phyloP scores from a whole-genome alignment of 2,797 vertebrate genomes.

The Notoglanidium macrostoma region DNA sequence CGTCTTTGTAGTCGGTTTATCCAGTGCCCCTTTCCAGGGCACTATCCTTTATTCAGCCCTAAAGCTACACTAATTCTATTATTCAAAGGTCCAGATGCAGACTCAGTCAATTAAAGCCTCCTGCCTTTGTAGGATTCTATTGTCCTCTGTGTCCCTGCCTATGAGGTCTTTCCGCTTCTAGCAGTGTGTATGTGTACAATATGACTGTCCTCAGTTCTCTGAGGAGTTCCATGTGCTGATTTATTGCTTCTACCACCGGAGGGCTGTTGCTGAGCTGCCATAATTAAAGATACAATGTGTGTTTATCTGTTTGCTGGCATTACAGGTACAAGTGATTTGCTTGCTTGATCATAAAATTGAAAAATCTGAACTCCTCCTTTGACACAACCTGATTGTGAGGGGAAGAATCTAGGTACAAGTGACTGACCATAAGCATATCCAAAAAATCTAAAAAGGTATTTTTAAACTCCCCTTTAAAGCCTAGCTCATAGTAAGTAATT shows the following conservation, averaged over 20 bases:
- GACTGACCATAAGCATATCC: neutral
- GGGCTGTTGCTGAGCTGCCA: neutral
- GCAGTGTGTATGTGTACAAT: conserved; percentile 31
- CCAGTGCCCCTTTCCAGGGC: conserved; percentile 5
- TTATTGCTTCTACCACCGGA: conserved; percentile 16
- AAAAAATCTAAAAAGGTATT: neutral
- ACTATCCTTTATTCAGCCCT: conserved; percentile 38
- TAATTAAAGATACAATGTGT: neutral
- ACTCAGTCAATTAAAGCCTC: conserved; percentile 37
- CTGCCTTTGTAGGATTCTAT: conserved; percentile 17
- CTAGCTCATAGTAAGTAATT: neutral
- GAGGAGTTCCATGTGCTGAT: conserved; percentile 29
- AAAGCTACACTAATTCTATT: conserved; percentile 43
- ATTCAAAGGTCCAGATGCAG: conserved; percentile 41
- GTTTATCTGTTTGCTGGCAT: neutral
- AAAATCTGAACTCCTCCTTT: conserved; percentile 1
- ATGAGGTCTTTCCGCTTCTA: conserved; percentile 34
- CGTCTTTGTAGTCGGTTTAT: conserved; percentile 43
- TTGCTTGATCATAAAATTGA: conserved; percentile 9
- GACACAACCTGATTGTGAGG: neutral
- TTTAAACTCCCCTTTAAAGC: too few relatives aligned
- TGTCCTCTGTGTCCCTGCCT: conserved; percentile 35
- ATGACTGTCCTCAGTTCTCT: conserved; percentile 28
- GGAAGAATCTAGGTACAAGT: neutral
- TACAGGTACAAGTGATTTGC: neutral